A percentile compares a stretch with the other conserved stretches of the same genome.
Conservation (phyloP, 2,113 vertebrate genomes). For the Emydura subglobosa region DNA sequence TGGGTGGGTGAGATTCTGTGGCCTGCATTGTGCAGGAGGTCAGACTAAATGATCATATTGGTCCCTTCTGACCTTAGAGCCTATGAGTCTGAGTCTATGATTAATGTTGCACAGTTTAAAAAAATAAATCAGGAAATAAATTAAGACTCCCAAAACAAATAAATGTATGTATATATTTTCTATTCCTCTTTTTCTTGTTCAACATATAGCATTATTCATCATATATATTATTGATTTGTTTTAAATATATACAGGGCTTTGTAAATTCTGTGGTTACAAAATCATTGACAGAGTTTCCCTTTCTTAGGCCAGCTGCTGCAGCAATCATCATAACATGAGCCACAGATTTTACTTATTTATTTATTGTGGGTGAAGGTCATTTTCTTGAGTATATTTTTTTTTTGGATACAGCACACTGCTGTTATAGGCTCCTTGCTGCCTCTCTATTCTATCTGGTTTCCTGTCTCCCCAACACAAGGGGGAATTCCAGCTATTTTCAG, state of each 20-base stretch:
- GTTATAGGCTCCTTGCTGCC: neutral
- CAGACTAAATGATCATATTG: no score
- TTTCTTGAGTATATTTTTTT: neutral
- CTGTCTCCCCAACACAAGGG: neutral
- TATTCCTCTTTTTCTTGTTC: neutral
- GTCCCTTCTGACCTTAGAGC: no score
- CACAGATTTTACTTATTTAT: neutral
- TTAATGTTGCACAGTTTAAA: neutral
- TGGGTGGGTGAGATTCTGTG: no score
- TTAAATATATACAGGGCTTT: neutral
- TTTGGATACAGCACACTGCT: neutral
- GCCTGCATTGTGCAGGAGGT: no score
- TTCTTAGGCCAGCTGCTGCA: rapidly evolving
- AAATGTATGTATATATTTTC: neutral
- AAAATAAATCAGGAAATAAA: neutral
- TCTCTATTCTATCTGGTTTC: neutral
- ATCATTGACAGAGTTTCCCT: neutral
- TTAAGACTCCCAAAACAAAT: neutral
- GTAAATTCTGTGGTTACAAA: rapidly evolving
- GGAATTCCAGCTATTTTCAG: neutral
- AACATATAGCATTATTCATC: neutral
- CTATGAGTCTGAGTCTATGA: no score
- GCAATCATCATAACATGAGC: rapidly evolving
- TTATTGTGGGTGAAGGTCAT: neutral
- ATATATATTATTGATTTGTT: neutral